Percentiles rank a stretch among this genome's conserved stretches.
Evolutionary conservation across 2,797 vertebrate genomes (phyloP).

Genomic region (Hylomyscus alleni): DNA sequence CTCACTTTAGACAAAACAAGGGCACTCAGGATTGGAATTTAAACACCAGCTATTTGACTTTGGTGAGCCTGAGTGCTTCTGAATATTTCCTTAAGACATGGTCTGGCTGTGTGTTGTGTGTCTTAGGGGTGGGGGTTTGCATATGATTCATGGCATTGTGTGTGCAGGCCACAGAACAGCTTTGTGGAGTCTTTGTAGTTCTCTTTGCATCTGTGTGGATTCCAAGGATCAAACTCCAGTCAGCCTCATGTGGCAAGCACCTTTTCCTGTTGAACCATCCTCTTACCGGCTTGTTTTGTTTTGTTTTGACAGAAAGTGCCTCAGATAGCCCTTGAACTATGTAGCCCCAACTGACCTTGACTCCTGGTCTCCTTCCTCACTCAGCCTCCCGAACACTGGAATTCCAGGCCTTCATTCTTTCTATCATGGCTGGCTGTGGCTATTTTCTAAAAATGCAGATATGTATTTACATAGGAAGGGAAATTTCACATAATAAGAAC

Average conservation of each 20-base stretch:
- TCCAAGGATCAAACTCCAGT: background rate
- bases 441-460: constrained; percentile 39
- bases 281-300: background rate
- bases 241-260: background rate
- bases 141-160: background rate
- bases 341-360: background rate
- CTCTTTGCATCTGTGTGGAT: background rate
- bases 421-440: background rate
- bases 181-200: background rate
- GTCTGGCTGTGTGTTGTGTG: background rate
- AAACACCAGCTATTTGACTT: constrained; percentile 31
- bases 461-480: background rate
- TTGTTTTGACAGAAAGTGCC: background rate
- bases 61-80: background rate
- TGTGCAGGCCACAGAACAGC: background rate
- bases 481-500: constrained; percentile 30
- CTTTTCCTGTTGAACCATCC: background rate
- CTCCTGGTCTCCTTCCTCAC: background rate
- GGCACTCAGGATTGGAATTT: constrained; percentile 3
- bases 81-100: background rate
- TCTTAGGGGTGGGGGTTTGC: background rate
- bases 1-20: constrained; percentile 9
- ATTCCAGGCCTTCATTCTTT: background rate
- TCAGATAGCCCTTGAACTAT: background rate
- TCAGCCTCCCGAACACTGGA: background rate